phyloP scores from a whole-genome alignment of 2,888 invertebrate genomes.

The Acholoe squamosa region DNA sequence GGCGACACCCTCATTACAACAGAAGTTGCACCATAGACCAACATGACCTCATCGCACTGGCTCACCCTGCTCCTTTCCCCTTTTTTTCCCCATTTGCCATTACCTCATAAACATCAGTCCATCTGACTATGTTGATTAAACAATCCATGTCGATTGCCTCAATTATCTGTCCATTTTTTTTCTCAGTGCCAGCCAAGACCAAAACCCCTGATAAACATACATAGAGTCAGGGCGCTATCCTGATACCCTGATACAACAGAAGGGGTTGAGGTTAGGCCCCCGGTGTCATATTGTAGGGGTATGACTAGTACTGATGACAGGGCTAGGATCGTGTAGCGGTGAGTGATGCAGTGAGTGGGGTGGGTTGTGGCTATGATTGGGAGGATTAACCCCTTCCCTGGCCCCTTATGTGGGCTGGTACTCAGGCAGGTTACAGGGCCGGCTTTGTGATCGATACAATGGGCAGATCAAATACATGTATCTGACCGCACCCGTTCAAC shows the following conservation, averaged over 20 bases:
- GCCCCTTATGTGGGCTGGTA: not conserved
- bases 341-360: slow-evolving; percentile 26
- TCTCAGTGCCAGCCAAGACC: not conserved
- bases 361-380: slow-evolving; percentile 23
- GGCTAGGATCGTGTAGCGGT: not conserved
- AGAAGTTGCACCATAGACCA: not conserved
- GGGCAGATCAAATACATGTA: slow-evolving; percentile 20
- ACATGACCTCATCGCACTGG: not conserved
- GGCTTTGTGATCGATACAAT: slow-evolving; percentile 45
- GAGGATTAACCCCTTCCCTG: slow-evolving; percentile 32
- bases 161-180: not conserved
- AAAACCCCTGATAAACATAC: not conserved
- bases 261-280: not conserved
- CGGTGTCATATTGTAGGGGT: not conserved
- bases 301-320: not conserved
- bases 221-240: not conserved
- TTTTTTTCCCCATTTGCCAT: not conserved
- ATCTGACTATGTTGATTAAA: slow-evolving; percentile 48
- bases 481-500: slow-evolving; percentile 1
- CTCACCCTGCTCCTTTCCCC: not conserved
- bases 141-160: not conserved
- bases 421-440: slow-evolving; percentile 20
- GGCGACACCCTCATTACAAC: not conserved
- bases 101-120: not conserved
- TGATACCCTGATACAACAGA: not conserved